Percentiles rank a stretch among this genome's conserved stretches.
Evolutionary conservation across 2,888 invertebrate genomes (phyloP).

Genomic region (Stenchaetothrips biformis): DNA sequence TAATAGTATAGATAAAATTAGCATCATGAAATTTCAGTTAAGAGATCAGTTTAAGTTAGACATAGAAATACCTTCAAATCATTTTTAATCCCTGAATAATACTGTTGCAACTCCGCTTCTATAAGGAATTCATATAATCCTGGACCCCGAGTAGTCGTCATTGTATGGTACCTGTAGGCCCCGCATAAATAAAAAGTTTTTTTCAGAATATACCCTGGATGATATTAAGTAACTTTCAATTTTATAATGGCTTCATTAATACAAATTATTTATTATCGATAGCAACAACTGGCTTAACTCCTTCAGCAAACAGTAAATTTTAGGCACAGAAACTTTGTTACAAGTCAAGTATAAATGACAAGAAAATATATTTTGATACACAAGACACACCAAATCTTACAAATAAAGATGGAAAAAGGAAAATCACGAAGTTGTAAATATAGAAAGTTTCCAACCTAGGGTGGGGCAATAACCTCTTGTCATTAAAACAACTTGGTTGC

Average conservation of each 20-base stretch:
- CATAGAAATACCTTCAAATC: conserved; percentile 63
- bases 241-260: background rate
- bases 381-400: background rate
- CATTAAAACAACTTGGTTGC: background rate
- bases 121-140: conserved; percentile 84
- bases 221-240: background rate
- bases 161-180: background rate
- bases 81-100: conserved; percentile 70
- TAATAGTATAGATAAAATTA: background rate
- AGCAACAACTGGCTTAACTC: background rate
- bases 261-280: background rate
- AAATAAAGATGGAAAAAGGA: background rate
- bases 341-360: background rate
- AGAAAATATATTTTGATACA: background rate
- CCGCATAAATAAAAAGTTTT: background rate
- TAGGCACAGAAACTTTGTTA: background rate
- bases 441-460: background rate
- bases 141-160: conserved; percentile 47
- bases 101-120: conserved; percentile 91
- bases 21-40: background rate
- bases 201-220: background rate
- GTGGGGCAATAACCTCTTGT: conserved; percentile 11
- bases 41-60: background rate
- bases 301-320: background rate
- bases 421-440: background rate